phyloP scores from a whole-genome alignment of 2,888 invertebrate genomes.

The Thecophora atra region DNA sequence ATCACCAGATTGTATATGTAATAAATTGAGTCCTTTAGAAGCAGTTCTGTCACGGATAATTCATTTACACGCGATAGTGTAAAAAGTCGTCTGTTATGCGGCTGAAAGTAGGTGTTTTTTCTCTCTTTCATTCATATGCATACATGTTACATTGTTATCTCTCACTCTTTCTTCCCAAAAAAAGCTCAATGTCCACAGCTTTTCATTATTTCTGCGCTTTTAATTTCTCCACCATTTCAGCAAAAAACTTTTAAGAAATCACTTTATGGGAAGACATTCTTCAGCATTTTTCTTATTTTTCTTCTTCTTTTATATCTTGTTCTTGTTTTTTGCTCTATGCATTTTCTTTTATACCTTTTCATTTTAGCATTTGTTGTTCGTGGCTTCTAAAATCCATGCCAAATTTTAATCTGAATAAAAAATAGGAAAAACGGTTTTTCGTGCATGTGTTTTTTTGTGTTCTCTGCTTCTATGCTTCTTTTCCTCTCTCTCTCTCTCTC shows the following conservation, averaged over 20 bases:
- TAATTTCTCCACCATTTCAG: not conserved
- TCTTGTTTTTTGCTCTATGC: no score
- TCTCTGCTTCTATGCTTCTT: no score
- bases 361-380: no score
- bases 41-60: conserved; percentile 27
- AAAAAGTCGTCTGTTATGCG: not conserved
- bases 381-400: no score
- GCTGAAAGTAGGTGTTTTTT: not conserved
- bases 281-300: not conserved
- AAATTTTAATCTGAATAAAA: no score
- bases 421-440: no score
- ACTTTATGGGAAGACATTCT: not conserved
- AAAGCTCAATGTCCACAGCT: conserved; percentile 18
- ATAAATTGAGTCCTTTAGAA: conserved; percentile 35
- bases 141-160: no score
- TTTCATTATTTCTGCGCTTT: conserved; percentile 10
- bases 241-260: not conserved
- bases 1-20: conserved; percentile 34
- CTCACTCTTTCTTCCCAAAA: not conserved
- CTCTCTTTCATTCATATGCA: not conserved
- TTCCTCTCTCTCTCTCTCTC: no score
- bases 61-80: conserved; percentile 18
- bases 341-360: no score
- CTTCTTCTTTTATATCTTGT: not conserved
- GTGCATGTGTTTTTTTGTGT: no score